Evolutionary conservation across 2,113 vertebrate species (phyloP), one percentile per base, ranked within the genome.

Genomic region (human (Homo sapiens)): DNA sequence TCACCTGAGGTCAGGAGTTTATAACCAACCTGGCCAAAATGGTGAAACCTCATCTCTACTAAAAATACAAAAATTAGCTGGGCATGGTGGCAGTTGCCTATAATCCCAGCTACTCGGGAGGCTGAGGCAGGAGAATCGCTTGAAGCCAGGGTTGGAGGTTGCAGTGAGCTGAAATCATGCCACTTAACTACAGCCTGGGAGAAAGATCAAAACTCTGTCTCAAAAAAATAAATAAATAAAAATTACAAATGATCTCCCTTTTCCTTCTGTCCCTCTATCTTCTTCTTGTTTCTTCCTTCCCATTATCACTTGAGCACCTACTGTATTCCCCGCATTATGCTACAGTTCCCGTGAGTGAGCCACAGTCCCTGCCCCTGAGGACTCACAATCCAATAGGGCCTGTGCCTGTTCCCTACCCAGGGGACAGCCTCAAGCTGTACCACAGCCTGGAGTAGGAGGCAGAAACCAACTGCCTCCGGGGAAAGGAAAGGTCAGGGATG

Each of bases 191-290:
- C 61, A 64, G 27, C 12, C 12, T 64, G 61, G 61, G 27, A 30
- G 30, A 64, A 30, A 64, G 27, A 64, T 64, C 61, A 32, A 64
- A 64, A 64, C 27, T 64, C 61, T 6, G 5, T 64, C 61, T 64
- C 27, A 32, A 64, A 64, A 64, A 32, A 78, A 52, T 25, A 48
- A 27, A 18, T 48, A 25, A 66, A 48, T 32, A n/a, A 22, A 89
- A 27, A 32, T 5, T 32, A 89, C 80, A 81, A 94, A 61, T 11
- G 8, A 40, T 73, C 22, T 57, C 40, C 30, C 30, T 38, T 70
- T 94, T 82, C 61, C 66, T 84, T 81, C 73, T 95, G 16, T 68
- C 91, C 92, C 84, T 90, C 90, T 94, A 64, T 76, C 4, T 94
- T 48, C 27, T 35, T 87, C 23, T 78, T n/a, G 16, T 70, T 97